phyloP scores from a whole-genome alignment of 2,888 invertebrate genomes.

The Macrosiphum euphorbiae region DNA sequence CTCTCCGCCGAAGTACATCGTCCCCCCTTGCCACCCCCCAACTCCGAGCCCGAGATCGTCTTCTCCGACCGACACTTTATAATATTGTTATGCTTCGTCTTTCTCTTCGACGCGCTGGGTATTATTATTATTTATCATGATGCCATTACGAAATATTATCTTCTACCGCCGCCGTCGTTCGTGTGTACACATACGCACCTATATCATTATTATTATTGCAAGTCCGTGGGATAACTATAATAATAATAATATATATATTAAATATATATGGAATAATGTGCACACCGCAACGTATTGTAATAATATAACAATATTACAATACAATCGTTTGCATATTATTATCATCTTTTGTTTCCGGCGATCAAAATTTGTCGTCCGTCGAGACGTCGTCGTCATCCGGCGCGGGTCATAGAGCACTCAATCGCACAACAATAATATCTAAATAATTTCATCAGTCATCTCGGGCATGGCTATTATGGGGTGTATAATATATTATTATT shows the following conservation, averaged over 20 bases:
- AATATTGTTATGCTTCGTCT: not conserved
- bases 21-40: not conserved
- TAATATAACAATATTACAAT: not conserved
- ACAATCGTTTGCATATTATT: not conserved
- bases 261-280: constrained; percentile 2
- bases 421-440: not conserved
- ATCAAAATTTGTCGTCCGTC: not conserved
- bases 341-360: not conserved
- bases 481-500: not conserved
- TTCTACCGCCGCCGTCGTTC: not conserved
- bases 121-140: constrained; percentile 13
- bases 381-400: not conserved
- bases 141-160: not conserved
- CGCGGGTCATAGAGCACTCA: not conserved
- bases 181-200: not conserved
- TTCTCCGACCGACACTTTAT: no score
- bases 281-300: not conserved
- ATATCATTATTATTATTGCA: constrained; percentile 6
- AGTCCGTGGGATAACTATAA: not conserved
- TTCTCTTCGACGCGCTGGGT: not conserved
- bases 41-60: not conserved
- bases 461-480: not conserved
- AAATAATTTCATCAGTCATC: not conserved
- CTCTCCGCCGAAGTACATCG: constrained; percentile 12
- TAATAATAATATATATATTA: not conserved